phyloP scores from a whole-genome alignment of 2,113 vertebrate genomes.

The Nothobranchius furzeri region DNA sequence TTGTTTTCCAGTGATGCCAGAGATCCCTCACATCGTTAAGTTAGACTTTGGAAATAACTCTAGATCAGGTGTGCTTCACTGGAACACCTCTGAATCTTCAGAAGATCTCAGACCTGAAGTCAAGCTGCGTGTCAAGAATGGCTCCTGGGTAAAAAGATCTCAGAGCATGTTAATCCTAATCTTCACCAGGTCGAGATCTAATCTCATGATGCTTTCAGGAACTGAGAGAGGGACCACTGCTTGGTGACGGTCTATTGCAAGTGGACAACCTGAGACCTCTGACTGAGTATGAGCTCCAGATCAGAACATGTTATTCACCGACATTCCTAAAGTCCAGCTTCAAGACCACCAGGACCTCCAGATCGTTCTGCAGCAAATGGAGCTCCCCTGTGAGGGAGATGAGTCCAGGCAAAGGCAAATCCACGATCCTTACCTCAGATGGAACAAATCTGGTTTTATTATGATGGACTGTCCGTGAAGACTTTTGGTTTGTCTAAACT shows the following conservation, averaged over 20 bases:
- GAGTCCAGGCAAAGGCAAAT: constrained; percentile 73
- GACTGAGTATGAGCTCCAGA: constrained; percentile 69
- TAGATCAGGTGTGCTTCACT: constrained; percentile 50
- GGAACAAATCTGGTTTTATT: not conserved
- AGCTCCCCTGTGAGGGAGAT: constrained; percentile 44
- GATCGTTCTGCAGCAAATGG: constrained; percentile 74
- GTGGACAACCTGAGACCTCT: constrained; percentile 59
- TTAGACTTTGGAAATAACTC: constrained; percentile 56
- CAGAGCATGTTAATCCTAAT: not conserved
- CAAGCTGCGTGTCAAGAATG: constrained; percentile 39
- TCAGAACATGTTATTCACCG: constrained; percentile 58
- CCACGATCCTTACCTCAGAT: not conserved
- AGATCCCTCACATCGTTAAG: constrained; percentile 57
- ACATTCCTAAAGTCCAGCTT: not conserved
- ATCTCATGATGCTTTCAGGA: constrained; percentile 37
- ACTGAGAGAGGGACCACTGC: constrained; percentile 23
- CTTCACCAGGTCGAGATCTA: not conserved
- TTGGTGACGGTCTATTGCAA: constrained; percentile 21
- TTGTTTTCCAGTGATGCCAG: constrained; percentile 70
- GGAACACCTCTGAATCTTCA: constrained; percentile 49
- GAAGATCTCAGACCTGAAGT: constrained; percentile 30
- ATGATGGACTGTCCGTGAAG: not conserved
- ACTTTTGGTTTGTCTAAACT: constrained; percentile 5
- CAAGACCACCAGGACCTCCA: not conserved
- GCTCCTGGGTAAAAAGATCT: constrained; percentile 65